A percentile compares a stretch with the other conserved stretches of the same genome.
Conservation (phyloP, 2,888 invertebrate genomes). For the Scaptomyza parva region DNA sequence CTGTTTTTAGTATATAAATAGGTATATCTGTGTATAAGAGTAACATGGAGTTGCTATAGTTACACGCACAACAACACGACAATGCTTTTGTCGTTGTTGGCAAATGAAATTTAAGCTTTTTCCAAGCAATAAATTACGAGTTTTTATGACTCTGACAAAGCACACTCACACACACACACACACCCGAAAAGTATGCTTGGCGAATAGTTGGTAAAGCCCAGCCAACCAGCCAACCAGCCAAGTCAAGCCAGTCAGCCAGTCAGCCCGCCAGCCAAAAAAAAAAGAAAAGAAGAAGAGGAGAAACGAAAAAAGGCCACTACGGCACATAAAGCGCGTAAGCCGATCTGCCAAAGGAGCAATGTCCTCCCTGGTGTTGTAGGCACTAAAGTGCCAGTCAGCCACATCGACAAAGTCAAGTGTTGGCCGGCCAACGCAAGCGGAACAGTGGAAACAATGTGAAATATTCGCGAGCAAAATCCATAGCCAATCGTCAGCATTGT, state of each 20-base stretch:
- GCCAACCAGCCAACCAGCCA: constrained; percentile 43
- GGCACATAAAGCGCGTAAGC: constrained; percentile 74
- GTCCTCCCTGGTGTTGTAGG: constrained; percentile 55
- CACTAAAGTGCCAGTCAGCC: constrained; percentile 44
- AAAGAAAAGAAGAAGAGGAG: constrained; percentile 7
- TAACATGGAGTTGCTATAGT: constrained; percentile 58
- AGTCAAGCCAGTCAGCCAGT: constrained; percentile 3
- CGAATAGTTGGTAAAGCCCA: constrained; percentile 65
- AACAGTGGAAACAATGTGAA: constrained; percentile 43
- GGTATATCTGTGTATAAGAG: constrained; percentile 32
- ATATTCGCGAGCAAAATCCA: constrained; percentile 1
- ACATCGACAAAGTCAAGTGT: constrained; percentile 70
- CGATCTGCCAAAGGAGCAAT: constrained; percentile 70
- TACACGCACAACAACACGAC: constrained; percentile 64
- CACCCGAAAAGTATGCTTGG: constrained; percentile 53
- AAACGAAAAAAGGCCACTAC: constrained; percentile 37
- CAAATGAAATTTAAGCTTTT: constrained; percentile 83
- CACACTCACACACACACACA: constrained; percentile 45
- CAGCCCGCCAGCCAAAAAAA: constrained; percentile 22
- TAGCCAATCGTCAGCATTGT: background rate
- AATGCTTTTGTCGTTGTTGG: constrained; percentile 71
- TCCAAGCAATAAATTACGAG: constrained; percentile 81
- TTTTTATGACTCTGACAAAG: constrained; percentile 77
- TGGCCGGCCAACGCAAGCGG: constrained; percentile 38
- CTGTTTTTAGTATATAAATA: constrained; percentile 12